Evolutionary conservation across 2,797 vertebrate species (phyloP).

Genomic region (Gadopsis marmoratus): DNA sequence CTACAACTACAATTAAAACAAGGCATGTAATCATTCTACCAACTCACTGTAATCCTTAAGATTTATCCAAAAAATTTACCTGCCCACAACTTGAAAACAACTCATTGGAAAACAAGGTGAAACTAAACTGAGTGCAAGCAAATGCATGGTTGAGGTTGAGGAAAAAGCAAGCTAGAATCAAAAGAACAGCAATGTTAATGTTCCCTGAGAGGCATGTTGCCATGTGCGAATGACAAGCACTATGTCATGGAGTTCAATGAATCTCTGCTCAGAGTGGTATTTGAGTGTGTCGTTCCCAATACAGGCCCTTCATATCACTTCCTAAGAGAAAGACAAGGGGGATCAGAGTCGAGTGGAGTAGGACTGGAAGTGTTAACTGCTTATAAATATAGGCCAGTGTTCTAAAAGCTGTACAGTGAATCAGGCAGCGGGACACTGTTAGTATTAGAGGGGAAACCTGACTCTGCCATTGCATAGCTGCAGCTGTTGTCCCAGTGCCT

Average conservation of each 20-base stretch:
- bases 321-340: slow-evolving; percentile 61
- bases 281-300: slow-evolving; percentile 18
- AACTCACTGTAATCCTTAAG: not conserved
- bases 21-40: not conserved
- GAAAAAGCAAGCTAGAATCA: not conserved
- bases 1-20: slow-evolving; percentile 3
- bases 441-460: slow-evolving; percentile 89
- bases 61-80: not conserved
- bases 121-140: not conserved
- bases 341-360: slow-evolving; percentile 56
- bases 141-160: not conserved
- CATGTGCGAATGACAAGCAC: not conserved
- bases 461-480: slow-evolving; percentile 86
- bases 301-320: slow-evolving; percentile 47
- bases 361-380: slow-evolving; percentile 83
- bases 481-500: slow-evolving; percentile 91
- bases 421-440: slow-evolving; percentile 85
- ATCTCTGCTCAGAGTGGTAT: slow-evolving; percentile 23
- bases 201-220: not conserved
- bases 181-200: not conserved
- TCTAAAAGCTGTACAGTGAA: slow-evolving; percentile 95
- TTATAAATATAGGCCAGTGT: slow-evolving; percentile 93
- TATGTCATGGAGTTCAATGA: slow-evolving; percentile 1
- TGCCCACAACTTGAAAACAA: not conserved
- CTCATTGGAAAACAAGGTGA: not conserved